Conservation (phyloP, 1,140 invertebrate genomes). For the Drosophila navojoa region DNA sequence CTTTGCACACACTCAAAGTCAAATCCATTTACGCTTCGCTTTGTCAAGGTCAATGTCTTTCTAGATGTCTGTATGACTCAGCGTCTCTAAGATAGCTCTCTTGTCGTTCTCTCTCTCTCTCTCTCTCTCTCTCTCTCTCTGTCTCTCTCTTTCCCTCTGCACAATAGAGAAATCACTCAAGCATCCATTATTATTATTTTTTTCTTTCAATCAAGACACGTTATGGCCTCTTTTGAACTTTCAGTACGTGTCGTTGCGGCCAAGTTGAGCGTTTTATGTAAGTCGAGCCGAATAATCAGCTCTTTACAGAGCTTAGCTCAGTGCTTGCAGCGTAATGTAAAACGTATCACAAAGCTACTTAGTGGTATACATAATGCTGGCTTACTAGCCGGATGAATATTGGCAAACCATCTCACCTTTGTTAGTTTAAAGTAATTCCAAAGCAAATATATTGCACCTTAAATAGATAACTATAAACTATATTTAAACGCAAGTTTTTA, state of each 20-base stretch:
- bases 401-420: too few species aligned
- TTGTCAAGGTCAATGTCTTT: conserved; percentile 54
- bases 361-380: background rate
- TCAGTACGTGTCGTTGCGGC: conserved; percentile 24
- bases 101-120: conserved; percentile 1
- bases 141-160: conserved; percentile 1
- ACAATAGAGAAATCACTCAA: conserved; percentile 59
- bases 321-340: conserved; percentile 4
- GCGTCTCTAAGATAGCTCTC: conserved; percentile 19
- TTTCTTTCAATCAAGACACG: conserved; percentile 57
- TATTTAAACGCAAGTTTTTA: too few species aligned
- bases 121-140: conserved; percentile 8
- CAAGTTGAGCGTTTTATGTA: conserved; percentile 26
- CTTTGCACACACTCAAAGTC: conserved; percentile 27
- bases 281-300: conserved; percentile 28
- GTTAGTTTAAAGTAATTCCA: too few species aligned
- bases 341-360: conserved; percentile 8
- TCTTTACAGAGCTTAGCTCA: conserved; percentile 12
- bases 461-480: too few species aligned
- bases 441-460: too few species aligned
- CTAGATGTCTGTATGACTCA: conserved; percentile 22
- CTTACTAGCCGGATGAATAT: background rate
- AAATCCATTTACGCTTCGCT: conserved; percentile 49
- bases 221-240: conserved; percentile 56
- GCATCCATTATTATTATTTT: conserved; percentile 31